Base-by-base conservation (phyloP, 2,113 vertebrate genomes). In the Lampris incognitus region DNA sequence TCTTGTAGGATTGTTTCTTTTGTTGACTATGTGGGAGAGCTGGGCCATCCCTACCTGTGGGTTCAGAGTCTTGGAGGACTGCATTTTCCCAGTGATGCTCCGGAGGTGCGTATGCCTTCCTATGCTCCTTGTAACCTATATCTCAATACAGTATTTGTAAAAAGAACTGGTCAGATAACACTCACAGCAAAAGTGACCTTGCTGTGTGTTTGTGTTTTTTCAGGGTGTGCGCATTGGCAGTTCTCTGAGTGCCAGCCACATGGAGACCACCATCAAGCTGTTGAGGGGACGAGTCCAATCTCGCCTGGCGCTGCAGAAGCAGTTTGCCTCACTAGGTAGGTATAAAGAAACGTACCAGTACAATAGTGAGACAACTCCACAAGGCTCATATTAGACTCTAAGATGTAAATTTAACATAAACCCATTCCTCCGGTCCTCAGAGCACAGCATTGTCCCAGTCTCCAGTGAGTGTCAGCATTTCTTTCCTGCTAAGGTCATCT, bases 1-100 rank as follows among this genome's bases (percentile, higher is more conserved):
- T 49, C 66, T 69, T 74, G 9, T 72, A 99, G 98, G 79, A 99
- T 99, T 68, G 62, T 95, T 80, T 94, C 91, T 52, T 95, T 98
- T 87, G 94, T 86, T 0, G 97, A 99, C 87, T 97, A 99, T 0
- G 92, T 99, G 73, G 87, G 94, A 0, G 98, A 99, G 41, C 91
- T 99, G 42, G 98, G 98, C 1, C 97, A 99, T 79, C 97, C 98
- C 3, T 99, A 98, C 5, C 85, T 96, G 85, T 99, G 98, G 98
- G 97, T 98, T 63, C 98, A 99, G 94, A 95, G 93, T 87, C 92
- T 99, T 2, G 97, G 98, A 0, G 98, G 98, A 10, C 92, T 99
- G 3, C 95, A 97, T 74, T 99, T 99, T 89, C 97, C 97, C 49
- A 95, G 92, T 83, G 96, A 97, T 0, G 81, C 94, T 56, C 96